Evolutionary conservation across 2,888 invertebrate genomes (phyloP).

Genomic region (Lumbricus terrestris): DNA sequence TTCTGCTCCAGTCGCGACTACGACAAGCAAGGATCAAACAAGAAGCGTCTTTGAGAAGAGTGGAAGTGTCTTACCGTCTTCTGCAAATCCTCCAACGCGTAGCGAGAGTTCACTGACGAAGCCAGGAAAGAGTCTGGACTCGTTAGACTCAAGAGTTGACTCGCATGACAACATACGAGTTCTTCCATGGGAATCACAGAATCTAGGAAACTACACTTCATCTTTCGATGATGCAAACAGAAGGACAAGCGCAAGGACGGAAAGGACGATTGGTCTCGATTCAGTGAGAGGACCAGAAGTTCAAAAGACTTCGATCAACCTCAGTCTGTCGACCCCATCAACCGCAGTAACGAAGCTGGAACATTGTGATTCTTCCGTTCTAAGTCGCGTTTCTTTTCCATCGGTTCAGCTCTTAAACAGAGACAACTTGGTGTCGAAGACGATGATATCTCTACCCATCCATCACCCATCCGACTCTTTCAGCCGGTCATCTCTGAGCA

Average conservation of each 20-base stretch:
- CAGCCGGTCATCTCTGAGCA: neutral
- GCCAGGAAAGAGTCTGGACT: constrained; percentile 3
- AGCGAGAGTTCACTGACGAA: neutral
- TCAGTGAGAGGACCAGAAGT: neutral
- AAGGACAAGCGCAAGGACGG: neutral
- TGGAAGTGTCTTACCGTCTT: no score
- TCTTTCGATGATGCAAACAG: neutral
- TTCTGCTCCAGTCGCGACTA: neutral
- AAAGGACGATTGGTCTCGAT: neutral
- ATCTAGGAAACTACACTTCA: neutral
- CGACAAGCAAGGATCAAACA: neutral
- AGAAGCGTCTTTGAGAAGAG: no score
- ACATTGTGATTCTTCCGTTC: neutral
- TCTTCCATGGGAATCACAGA: neutral
- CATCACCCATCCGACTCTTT: neutral
- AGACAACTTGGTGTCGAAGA: neutral
- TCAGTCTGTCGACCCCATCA: neutral
- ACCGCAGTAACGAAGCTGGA: neutral
- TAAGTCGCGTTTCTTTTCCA: neutral
- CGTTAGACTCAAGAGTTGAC: neutral
- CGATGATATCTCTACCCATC: neutral
- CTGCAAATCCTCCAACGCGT: neutral
- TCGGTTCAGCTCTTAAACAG: neutral
- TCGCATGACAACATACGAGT: neutral
- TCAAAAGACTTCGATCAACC: neutral